Evolutionary conservation across 2,113 vertebrate species (phyloP), one percentile per base, ranked within the genome.

Genomic region (Archocentrus centrarchus): DNA sequence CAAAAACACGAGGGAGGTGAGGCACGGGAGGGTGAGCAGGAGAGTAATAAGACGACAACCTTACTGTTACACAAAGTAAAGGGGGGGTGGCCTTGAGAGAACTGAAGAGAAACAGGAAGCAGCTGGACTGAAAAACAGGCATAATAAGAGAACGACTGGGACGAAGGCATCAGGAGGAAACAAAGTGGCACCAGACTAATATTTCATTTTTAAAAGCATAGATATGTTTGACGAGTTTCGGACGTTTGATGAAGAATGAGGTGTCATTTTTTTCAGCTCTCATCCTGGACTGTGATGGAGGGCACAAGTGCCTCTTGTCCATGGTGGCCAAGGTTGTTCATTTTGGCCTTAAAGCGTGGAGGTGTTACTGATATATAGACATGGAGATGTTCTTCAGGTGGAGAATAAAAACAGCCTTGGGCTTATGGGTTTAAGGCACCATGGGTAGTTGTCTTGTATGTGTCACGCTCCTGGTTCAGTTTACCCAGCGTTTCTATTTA

Each of bases 101-200:
- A 63, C 47, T 6, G 22, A 35, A 50, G 55, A 84, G 70, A 62
- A 44, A 80, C 53, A 55, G 37, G 32, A 86, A 91, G 82, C 86
- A 90, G 86, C 85, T 86, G 86, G 50, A 11, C 75, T 64, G 80
- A 87, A 59, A 80, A 85, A 83, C 59, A 63, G 47, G n/a, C 30
- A 84, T 1, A 82, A 58, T 20, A 82, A 68, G 35, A 53, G 22
- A 14, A 1, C 39, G 30, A 35, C 50, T 30, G 17, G 37, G 75
- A 75, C 2, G 4, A 60, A 57, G 15, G 55, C 58, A 64, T 62
- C 39, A 17, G 24, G 75, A 64, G 61, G 59, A 85, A 55, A 77
- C 61, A 18, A 24, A 62, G 41, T 39, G 17, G 32, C 24, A 60
- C 13, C 9, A 11, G 15, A 10, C 22, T 22, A 15, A 58, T 22